Base-by-base conservation (phyloP, 2,797 vertebrate genomes). In the Knipowitschia caucasica region DNA sequence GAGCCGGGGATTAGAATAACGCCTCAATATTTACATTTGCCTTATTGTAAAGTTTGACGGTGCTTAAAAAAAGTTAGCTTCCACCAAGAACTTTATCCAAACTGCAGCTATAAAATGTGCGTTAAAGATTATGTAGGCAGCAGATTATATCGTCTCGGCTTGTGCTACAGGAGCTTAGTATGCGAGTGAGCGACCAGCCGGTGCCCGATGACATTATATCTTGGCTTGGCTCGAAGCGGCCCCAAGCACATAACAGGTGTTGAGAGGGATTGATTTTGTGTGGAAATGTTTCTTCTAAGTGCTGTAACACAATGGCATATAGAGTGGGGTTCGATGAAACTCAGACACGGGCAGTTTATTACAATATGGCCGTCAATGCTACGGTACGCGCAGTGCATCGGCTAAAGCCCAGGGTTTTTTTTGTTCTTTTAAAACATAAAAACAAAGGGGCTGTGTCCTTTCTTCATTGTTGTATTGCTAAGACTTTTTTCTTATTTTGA, bases 231-330 rank as follows among this genome's bases (percentile, higher is more conserved):
- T 62, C 23, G 64, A 59, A 62, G 67, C 65, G 51, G 59, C 70
- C 47, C 62, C 47, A 71, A 62, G 66, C 62, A 67, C 73, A 69
- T 58, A 64, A 70, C 65, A 70, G 62, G 52, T 64, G 63, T 59
- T 59, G 68, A 78, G 70, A 62, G 58, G 59, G 78, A 78, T 73
- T 70, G 73, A 79, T 80, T 81, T 77, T 79, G 53, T 17, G 51
- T 53, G 49, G 64, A 77, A 77, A 69, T 59, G 53, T 73, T 75
- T 61, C 64, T 66, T 59, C 58, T 56, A 53, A 63, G 61, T 59
- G 29, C 59, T 34, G 61, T 62, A 50, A 63, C 57, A 51, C 44
- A 57, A 24, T 39, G 44, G 60, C 54, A 57, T 50, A 57, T 50
- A 53, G 44, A 73, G 58, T 40, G 17, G 31, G 58, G 46, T 18